phyloP scores from a whole-genome alignment of 1,140 invertebrate species.

The Drosophila teissieri region DNA sequence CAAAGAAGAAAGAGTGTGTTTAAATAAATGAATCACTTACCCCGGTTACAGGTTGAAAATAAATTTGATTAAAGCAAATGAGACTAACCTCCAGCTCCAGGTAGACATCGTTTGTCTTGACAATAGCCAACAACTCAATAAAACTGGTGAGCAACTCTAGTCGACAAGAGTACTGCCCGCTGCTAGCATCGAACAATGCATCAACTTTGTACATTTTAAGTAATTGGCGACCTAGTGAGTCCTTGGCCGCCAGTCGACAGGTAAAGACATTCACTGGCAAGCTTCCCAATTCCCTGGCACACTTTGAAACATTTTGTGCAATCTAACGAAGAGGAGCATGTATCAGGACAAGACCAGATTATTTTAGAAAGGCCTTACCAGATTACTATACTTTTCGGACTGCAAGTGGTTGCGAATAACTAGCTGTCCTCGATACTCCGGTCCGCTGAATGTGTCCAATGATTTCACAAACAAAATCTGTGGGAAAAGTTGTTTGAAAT shows the following conservation, averaged over 20 bases:
- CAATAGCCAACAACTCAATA: conserved; percentile 63
- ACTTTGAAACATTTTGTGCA: conserved; percentile 72
- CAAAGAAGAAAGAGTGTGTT: background rate
- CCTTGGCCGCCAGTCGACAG: conserved; percentile 70
- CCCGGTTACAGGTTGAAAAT: too few relatives aligned
- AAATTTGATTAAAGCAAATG: too few relatives aligned
- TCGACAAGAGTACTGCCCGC: conserved; percentile 69
- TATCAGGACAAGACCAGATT: too few relatives aligned
- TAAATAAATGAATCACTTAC: too few relatives aligned
- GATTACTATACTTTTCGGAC: conserved; percentile 77
- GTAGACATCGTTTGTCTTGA: conserved; percentile 71
- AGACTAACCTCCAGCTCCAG: conserved; percentile 74
- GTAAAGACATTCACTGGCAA: conserved; percentile 59
- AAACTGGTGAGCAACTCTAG: conserved; percentile 62
- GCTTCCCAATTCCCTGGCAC: conserved; percentile 55
- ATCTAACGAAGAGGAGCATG: conserved; percentile 38
- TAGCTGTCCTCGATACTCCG: conserved; percentile 65
- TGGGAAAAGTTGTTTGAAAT: background rate
- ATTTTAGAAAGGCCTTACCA: conserved; percentile 52
- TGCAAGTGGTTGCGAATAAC: conserved; percentile 83
- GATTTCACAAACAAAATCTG: conserved; percentile 80
- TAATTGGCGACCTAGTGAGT: conserved; percentile 56
- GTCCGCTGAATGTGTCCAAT: conserved; percentile 81
- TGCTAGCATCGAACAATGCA: conserved; percentile 63
- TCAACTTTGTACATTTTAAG: conserved; percentile 71